phyloP scores from a whole-genome alignment of 1,140 invertebrate genomes.

The Chelonus insularis region DNA sequence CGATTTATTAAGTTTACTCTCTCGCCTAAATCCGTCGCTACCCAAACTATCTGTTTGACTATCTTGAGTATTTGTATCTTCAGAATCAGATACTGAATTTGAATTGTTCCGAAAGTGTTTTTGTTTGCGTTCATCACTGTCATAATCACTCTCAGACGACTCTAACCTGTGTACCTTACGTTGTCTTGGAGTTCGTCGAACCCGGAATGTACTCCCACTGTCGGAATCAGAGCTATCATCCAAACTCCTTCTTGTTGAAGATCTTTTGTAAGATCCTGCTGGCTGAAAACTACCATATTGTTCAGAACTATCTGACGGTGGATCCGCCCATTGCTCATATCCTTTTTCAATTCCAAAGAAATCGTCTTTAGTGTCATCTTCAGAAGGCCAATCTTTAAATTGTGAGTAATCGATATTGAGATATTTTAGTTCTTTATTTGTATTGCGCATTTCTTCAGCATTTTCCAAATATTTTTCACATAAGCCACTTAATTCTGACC shows the following conservation, averaged over 20 bases:
- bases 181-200: conserved; percentile 39
- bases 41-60: conserved; percentile 57
- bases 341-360: conserved; percentile 65
- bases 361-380: conserved; percentile 54
- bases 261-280: conserved; percentile 43
- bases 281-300: conserved; percentile 53
- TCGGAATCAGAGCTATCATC: conserved; percentile 54
- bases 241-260: conserved; percentile 43
- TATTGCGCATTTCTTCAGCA: conserved; percentile 63
- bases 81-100: conserved; percentile 54
- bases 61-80: conserved; percentile 57
- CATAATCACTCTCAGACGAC: conserved; percentile 60
- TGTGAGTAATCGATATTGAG: conserved; percentile 69
- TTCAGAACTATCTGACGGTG: conserved; percentile 51
- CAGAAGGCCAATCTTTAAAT: conserved; percentile 64
- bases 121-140: conserved; percentile 44
- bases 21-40: conserved; percentile 50
- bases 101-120: conserved; percentile 47
- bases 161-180: conserved; percentile 51
- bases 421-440: conserved; percentile 66
- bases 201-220: conserved; percentile 45
- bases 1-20: conserved; percentile 40
- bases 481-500: conserved; percentile 62
- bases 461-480: conserved; percentile 67
- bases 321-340: conserved; percentile 59